Conservation (phyloP, 2,797 vertebrate genomes). For the Petrocephalus schoutedeni region DNA sequence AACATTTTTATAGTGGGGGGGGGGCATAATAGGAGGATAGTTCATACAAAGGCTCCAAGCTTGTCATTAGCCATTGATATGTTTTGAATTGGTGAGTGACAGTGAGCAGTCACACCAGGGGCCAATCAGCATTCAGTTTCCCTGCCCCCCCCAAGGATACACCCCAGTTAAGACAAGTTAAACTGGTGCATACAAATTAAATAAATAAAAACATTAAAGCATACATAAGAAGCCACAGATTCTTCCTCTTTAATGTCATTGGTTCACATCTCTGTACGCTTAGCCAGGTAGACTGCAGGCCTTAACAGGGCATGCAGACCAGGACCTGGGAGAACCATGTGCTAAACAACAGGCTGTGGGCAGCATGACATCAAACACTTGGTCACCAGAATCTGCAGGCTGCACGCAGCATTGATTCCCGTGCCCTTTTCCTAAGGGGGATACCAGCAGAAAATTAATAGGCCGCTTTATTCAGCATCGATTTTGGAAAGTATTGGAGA, state of each 20-base stretch:
- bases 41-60: neutral
- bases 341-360: constrained; percentile 54
- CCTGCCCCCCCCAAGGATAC: neutral
- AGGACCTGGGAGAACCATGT: constrained; percentile 54
- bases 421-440: neutral
- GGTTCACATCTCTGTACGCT: neutral
- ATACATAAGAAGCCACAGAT: neutral
- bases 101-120: neutral
- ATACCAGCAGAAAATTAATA: neutral
- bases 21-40: neutral
- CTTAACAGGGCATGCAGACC: constrained; percentile 31
- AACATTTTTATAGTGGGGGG: neutral
- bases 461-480: neutral
- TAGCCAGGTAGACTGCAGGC: constrained; percentile 45
- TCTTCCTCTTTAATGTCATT: constrained; percentile 12
- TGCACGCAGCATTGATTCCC: neutral
- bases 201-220: neutral
- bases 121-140: neutral
- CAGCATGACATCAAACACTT: constrained; percentile 56
- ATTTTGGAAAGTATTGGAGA: constrained; percentile 21
- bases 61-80: neutral
- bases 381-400: constrained; percentile 25
- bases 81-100: neutral
- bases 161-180: neutral
- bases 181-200: neutral